phyloP scores from a whole-genome alignment of 2,113 vertebrate species.

The Pavo muticus region DNA sequence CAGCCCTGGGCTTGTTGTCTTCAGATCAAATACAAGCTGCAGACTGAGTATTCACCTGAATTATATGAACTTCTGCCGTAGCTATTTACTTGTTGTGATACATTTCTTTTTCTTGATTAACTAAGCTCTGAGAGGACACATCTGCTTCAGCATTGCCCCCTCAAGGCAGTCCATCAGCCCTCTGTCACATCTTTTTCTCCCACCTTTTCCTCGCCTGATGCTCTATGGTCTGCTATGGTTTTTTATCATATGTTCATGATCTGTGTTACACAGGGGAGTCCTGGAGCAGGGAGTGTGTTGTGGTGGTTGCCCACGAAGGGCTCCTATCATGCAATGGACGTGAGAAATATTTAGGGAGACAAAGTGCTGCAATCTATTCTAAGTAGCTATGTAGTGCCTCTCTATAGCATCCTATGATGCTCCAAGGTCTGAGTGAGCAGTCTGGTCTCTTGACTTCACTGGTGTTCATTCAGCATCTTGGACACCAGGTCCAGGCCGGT shows the following conservation, averaged over 20 bases:
- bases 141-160: constrained; percentile 49
- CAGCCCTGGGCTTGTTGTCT: constrained; percentile 58
- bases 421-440: not conserved
- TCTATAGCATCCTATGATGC: not conserved
- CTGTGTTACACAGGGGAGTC: not conserved
- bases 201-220: not conserved
- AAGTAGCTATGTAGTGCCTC: not conserved
- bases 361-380: not conserved
- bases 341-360: not conserved
- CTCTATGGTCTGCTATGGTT: not conserved
- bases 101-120: constrained; percentile 59
- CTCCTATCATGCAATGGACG: not conserved
- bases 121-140: constrained; percentile 30
- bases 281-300: not conserved
- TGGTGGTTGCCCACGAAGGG: not conserved
- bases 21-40: constrained; percentile 63
- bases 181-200: constrained; percentile 1
- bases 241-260: not conserved
- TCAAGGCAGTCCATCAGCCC: constrained; percentile 34
- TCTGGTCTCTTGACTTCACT: not conserved
- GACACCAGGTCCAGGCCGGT: not conserved
- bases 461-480: not conserved
- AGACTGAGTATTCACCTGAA: constrained; percentile 56
- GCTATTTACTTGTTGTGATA: constrained; percentile 51
- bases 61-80: constrained; percentile 32